Conservation (phyloP, 2,797 vertebrate genomes). For the Garrulus glandarius region DNA sequence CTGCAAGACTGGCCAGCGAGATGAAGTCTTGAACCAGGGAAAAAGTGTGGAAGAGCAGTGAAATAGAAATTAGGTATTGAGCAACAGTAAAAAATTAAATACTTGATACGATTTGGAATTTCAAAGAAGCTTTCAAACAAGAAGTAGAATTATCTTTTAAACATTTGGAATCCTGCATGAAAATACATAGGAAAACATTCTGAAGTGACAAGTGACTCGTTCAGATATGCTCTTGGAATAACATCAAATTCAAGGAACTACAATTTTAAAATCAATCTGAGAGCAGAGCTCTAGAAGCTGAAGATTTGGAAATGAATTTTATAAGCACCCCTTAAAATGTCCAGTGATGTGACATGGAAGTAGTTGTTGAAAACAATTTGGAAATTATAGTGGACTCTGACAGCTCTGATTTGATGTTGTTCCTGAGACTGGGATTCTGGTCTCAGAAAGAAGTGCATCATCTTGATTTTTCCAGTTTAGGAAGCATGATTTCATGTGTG, state of each 20-base stretch:
- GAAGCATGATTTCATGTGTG: background rate
- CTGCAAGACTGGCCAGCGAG: background rate
- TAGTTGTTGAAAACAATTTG: background rate
- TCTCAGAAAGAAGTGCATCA: background rate
- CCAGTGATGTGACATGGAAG: background rate
- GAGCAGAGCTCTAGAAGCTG: background rate
- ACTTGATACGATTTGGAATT: background rate
- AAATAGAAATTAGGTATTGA: background rate
- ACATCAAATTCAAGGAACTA: background rate
- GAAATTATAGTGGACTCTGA: background rate
- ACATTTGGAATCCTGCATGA: background rate
- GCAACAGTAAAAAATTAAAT: background rate
- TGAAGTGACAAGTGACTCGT: background rate
- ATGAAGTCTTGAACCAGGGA: background rate
- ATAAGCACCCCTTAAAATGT: background rate
- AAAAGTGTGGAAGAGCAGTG: background rate
- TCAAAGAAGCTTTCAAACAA: background rate
- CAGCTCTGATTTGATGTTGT: background rate
- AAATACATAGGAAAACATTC: background rate
- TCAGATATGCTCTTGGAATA: background rate
- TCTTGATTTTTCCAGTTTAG: background rate
- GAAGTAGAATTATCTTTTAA: background rate
- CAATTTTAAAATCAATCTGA: background rate
- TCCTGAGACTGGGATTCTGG: background rate
- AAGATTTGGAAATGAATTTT: background rate